phyloP scores from a whole-genome alignment of 2,888 invertebrate species.

The Calameuta filiformis region DNA sequence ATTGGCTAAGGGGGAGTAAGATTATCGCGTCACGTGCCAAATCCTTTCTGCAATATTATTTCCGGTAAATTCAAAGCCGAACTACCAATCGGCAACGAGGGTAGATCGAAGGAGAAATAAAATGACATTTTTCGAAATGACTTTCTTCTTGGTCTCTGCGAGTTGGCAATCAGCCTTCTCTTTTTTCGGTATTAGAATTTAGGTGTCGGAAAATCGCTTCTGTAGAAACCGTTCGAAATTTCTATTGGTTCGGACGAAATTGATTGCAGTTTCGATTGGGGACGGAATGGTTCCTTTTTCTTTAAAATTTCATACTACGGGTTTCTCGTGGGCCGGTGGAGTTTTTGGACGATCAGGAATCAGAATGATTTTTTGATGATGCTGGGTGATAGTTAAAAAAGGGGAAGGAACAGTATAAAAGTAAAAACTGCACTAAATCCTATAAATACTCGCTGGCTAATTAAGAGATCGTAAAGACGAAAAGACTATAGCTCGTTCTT shows the following conservation, averaged over 20 bases:
- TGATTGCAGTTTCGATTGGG: neutral
- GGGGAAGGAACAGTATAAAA: neutral
- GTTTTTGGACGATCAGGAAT: neutral
- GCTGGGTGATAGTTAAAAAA: neutral
- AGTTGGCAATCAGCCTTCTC: neutral
- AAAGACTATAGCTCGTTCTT: constrained; percentile 31
- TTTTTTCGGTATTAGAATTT: neutral
- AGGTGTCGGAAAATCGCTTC: neutral
- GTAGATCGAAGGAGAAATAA: neutral
- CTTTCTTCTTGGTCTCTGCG: neutral
- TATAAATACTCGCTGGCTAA: constrained; percentile 35
- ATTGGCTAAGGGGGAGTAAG: constrained; percentile 20
- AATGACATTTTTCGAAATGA: neutral
- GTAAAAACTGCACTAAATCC: neutral
- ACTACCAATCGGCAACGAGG: neutral
- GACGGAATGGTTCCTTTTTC: neutral
- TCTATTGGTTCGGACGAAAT: neutral
- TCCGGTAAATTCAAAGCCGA: constrained; percentile 42
- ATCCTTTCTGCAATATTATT: constrained; percentile 39
- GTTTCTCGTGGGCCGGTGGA: neutral
- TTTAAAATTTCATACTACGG: neutral
- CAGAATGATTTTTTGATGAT: neutral
- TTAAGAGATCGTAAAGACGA: constrained; percentile 40
- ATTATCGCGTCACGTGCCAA: constrained; percentile 31
- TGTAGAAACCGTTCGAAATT: neutral